Evolutionary conservation across 2,888 invertebrate species (phyloP), one percentile per base, ranked within the genome.

Genomic region (Cerastis rubricosa): DNA sequence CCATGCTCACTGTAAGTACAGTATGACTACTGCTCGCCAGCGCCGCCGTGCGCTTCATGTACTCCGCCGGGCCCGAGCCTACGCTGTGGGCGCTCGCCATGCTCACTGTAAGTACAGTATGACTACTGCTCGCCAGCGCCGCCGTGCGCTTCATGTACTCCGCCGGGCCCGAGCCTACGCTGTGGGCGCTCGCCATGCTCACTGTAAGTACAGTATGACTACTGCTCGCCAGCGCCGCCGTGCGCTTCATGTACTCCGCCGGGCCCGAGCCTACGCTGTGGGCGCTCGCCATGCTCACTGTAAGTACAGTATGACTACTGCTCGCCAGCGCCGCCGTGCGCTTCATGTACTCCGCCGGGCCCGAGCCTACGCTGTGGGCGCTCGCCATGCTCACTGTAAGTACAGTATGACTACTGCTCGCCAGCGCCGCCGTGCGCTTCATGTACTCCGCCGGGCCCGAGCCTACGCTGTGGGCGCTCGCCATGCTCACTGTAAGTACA

Each of bases 371-470:
- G 35, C 35, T 35, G 35, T 35, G 35, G 35, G 35, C 35, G 35
- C 97, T 99, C 73, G 99, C 99, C 74, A 98, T 98, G 87, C 97
- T 98, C 76, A 99, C 99, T 88, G 99, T 99, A 12, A 88, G 35
- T 63, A 63, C 19, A 63, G 22, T n/a, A 47, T 54, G 54, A 76
- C 98, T 98, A 1, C 98, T 79, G 97, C 98, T 98, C 71, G 47
- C 47, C 47, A 47, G 47, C 47, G 47, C 47, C 47, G 47, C 47
- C 47, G 47, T 47, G 47, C 47, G 47, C 47, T 47, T 99, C 92
- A 99, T 99, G 94, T 99, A 98, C 95, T 98, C 99, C 66, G 97
- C 98, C 79, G 99, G 99, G 43, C 98, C 99, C 25, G 98, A 99
- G 97, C 98, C 88, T 97, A 98, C 88, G 98, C 98, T 9, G 96